Conservation (phyloP, 2,888 invertebrate genomes). For the Apoda limacodes region DNA sequence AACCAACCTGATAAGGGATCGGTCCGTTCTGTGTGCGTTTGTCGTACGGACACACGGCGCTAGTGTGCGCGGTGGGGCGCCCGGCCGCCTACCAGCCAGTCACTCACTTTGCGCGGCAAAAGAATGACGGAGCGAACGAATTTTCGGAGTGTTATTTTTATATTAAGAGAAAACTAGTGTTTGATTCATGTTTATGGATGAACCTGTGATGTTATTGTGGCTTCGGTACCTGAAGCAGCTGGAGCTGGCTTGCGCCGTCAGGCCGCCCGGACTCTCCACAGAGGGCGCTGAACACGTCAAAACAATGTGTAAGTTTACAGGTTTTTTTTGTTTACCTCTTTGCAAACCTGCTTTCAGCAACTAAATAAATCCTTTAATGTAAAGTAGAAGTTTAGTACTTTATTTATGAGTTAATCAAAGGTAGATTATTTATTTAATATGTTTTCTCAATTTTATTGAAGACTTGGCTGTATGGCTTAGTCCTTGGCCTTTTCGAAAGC, state of each 20-base stretch:
- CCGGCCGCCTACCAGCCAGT: slow-evolving; percentile 47
- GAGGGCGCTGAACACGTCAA: slow-evolving; percentile 54
- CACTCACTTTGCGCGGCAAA: slow-evolving; percentile 64
- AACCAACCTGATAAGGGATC: slow-evolving; percentile 65
- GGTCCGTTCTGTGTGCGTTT: slow-evolving; percentile 39
- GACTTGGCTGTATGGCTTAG: too few species aligned
- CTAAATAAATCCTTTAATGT: too few species aligned
- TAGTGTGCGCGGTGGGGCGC: slow-evolving; percentile 47
- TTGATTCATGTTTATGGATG: too few species aligned
- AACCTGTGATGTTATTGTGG: slow-evolving; percentile 63
- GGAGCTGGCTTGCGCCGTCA: slow-evolving; percentile 54
- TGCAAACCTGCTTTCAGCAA: too few species aligned
- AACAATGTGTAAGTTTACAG: slow-evolving; percentile 57
- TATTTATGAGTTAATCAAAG: too few species aligned
- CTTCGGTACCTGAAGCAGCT: slow-evolving; percentile 58
- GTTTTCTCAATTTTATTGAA: too few species aligned
- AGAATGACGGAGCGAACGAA: slow-evolving; percentile 53
- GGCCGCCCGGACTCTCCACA: too few species aligned
- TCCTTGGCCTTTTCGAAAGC: too few species aligned
- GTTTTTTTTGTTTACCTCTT: too few species aligned
- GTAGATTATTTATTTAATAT: too few species aligned
- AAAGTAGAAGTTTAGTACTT: too few species aligned
- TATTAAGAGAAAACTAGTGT: slow-evolving; percentile 9
- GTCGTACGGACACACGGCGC: slow-evolving; percentile 22
- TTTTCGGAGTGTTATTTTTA: slow-evolving; percentile 20